These are phyloP conservation scores for Hirudo medicinalis DNA, from an alignment of 1,140 invertebrate genomes.

Conservation along the genomic window DNA sequence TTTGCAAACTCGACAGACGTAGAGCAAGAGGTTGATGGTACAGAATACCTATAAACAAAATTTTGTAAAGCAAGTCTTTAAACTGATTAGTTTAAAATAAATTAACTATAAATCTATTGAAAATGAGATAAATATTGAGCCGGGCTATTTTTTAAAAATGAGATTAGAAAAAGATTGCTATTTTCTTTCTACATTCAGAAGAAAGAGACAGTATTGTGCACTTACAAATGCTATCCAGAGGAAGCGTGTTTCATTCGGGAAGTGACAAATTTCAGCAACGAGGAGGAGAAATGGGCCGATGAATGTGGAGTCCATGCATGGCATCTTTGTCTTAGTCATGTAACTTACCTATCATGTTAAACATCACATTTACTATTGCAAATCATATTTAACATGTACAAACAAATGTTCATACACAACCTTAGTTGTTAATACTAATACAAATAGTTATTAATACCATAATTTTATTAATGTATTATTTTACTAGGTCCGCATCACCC, in stretches of 20 bases:
- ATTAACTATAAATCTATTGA: background rate
- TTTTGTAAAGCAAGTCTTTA: background rate
- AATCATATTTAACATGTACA: background rate
- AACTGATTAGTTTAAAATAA: background rate
- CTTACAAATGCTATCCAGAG: background rate
- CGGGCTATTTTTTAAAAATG: no score
- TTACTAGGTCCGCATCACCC: background rate
- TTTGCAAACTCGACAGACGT: background rate
- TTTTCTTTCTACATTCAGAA: no score
- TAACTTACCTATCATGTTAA: slow-evolving; percentile 68
- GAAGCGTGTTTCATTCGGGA: background rate
- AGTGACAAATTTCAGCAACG: background rate
- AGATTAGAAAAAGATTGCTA: no score
- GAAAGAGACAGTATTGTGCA: background rate
- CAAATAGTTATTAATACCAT: background rate
- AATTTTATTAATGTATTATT: no score
- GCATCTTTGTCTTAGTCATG: slow-evolving; percentile 97
- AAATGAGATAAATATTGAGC: no score
- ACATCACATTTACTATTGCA: background rate
- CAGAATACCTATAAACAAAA: background rate
- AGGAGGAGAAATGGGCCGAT: slow-evolving; percentile 72
- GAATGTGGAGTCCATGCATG: slow-evolving; percentile 80
- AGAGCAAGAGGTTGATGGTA: background rate
- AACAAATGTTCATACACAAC: background rate
- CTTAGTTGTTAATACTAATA: background rate